phyloP scores from a whole-genome alignment of 1,140 invertebrate species.

The Cepaea nemoralis region DNA sequence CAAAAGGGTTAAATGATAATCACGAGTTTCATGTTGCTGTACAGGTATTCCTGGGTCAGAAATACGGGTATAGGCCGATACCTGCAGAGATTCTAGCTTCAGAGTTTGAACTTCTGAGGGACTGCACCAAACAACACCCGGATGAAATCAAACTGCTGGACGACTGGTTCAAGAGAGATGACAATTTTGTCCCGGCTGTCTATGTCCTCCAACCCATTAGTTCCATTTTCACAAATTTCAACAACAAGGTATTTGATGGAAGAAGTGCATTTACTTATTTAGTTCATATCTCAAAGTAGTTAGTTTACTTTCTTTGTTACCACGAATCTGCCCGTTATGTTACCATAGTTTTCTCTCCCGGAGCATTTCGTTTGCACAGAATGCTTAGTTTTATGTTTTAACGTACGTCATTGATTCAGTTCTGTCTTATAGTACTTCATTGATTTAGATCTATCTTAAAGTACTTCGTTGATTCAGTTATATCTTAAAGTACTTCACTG shows the following conservation, averaged over 20 bases:
- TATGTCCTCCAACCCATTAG: conserved; percentile 96
- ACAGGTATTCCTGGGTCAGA: conserved; percentile 94
- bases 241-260: conserved; percentile 92
- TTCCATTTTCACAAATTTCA: conserved; percentile 96
- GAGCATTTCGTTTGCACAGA: no score
- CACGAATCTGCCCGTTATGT: no score
- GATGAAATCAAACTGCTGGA: conserved; percentile 88
- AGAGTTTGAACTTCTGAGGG: conserved; percentile 89
- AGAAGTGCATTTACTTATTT: no score
- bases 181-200: conserved; percentile 90
- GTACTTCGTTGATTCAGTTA: no score
- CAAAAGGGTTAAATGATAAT: not conserved
- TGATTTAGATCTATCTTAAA: no score
- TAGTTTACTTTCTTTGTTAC: no score
- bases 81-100: conserved; percentile 92
- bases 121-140: conserved; percentile 80
- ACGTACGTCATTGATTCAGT: no score
- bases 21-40: conserved; percentile 35
- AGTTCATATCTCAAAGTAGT: no score
- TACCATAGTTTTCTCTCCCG: no score
- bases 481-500: no score
- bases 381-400: no score
- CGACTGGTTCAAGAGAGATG: conserved; percentile 96
- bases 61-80: conserved; percentile 97
- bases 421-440: no score